These are phyloP conservation scores for Sabatieria punctata DNA, from an alignment of 2,888 invertebrate species.

Conservation along the genomic window DNA sequence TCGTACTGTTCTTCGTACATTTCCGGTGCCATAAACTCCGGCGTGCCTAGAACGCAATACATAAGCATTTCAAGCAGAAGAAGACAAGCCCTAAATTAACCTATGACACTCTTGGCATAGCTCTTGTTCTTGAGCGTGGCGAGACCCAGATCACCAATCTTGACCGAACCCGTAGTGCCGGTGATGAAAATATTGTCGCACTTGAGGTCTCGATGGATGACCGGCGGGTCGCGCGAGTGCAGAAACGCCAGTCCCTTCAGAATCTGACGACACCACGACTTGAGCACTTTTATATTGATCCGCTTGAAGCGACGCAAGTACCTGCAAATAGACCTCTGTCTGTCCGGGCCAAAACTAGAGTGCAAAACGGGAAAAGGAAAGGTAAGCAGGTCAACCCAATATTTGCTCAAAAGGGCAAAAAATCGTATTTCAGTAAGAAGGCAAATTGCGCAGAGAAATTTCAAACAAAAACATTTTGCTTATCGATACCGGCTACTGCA, in stretches of 20 bases:
- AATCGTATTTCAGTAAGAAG: too few relatives aligned
- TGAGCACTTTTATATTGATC: slow-evolving; percentile 90
- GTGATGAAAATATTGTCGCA: slow-evolving; percentile 99
- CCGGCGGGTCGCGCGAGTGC: slow-evolving; percentile 54
- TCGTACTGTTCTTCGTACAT: slow-evolving; percentile 99
- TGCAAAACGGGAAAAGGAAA: too few relatives aligned
- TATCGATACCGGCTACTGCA: too few relatives aligned
- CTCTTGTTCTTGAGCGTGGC: slow-evolving; percentile 96
- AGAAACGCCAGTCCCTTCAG: slow-evolving; percentile 85
- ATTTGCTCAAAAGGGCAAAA: too few relatives aligned
- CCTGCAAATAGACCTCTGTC: too few relatives aligned
- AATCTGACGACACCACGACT: slow-evolving; percentile 98
- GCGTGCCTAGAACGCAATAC: slow-evolving; percentile 49
- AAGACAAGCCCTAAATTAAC: slow-evolving; percentile 40
- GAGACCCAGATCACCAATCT: slow-evolving; percentile 93
- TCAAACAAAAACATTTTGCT: too few relatives aligned
- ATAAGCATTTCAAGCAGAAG: too few relatives aligned
- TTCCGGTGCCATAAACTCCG: slow-evolving; percentile 94
- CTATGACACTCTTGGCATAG: slow-evolving; percentile 94
- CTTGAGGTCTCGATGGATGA: slow-evolving; percentile 87
- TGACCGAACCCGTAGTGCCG: slow-evolving; percentile 94
- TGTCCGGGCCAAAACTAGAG: too few relatives aligned
- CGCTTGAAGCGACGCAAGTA: slow-evolving; percentile 90
- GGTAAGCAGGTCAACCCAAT: too few relatives aligned
- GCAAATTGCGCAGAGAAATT: too few relatives aligned